Evolutionary conservation across 1,140 invertebrate genomes (phyloP).

Genomic region (Polyergus mexicanus): DNA sequence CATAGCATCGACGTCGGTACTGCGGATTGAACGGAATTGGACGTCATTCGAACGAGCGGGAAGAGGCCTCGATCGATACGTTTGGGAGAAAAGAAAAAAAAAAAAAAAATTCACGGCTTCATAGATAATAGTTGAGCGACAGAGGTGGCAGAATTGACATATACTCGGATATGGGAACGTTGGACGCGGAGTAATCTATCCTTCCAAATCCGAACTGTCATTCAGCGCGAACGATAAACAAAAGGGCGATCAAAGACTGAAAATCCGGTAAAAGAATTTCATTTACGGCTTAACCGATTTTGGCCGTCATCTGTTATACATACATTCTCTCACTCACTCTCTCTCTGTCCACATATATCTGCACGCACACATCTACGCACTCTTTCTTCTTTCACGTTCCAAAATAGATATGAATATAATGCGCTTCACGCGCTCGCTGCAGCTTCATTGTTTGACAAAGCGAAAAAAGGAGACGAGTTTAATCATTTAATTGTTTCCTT

Average conservation of each 20-base stretch:
- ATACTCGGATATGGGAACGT: constrained; percentile 56
- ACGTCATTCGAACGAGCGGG: constrained; percentile 24
- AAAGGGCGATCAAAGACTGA: constrained; percentile 79
- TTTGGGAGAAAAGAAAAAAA: constrained; percentile 46
- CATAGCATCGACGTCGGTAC: constrained; percentile 33
- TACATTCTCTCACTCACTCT: not conserved
- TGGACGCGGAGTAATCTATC: constrained; percentile 75
- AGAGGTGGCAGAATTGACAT: constrained; percentile 49
- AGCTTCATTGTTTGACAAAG: constrained; percentile 54
- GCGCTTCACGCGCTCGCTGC: constrained; percentile 31
- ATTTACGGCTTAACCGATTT: constrained; percentile 55
- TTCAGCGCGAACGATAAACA: constrained; percentile 78
- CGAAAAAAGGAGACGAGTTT: constrained; percentile 40
- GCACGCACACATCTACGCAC: too few relatives aligned
- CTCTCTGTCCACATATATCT: not conserved
- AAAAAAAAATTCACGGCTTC: constrained; percentile 65
- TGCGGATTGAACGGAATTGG: constrained; percentile 19
- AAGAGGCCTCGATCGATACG: constrained; percentile 24
- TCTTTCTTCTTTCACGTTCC: constrained; percentile 42
- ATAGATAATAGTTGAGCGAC: constrained; percentile 75
- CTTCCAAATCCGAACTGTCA: constrained; percentile 76
- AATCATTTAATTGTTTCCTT: constrained; percentile 68
- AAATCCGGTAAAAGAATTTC: constrained; percentile 76
- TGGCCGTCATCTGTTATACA: constrained; percentile 50
- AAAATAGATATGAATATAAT: constrained; percentile 67